Conservation (phyloP, 2,113 vertebrate genomes). For the Tiliqua scincoides region DNA sequence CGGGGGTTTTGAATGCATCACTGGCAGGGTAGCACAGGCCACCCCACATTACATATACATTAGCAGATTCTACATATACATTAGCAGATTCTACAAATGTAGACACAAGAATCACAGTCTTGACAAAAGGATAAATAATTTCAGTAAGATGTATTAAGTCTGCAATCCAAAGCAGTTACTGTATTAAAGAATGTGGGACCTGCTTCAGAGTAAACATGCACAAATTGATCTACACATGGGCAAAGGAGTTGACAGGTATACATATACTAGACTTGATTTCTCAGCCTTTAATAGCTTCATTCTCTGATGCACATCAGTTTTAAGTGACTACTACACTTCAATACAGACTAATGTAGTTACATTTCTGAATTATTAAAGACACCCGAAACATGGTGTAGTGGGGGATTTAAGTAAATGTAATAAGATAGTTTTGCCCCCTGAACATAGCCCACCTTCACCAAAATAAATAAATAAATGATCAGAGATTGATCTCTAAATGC, state of each 20-base stretch:
- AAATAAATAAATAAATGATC: neutral
- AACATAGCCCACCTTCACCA: neutral
- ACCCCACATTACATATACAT: too few species aligned
- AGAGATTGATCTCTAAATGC: neutral
- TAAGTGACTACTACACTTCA: neutral
- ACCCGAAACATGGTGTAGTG: neutral
- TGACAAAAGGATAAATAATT: neutral
- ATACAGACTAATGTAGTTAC: neutral
- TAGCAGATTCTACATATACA: too few species aligned
- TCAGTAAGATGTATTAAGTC: neutral
- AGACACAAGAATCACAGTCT: neutral
- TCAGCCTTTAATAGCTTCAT: neutral
- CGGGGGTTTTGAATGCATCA: too few species aligned
- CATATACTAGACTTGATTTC: neutral
- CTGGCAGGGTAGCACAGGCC: too few species aligned
- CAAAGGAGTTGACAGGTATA: neutral
- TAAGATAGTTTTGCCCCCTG: neutral
- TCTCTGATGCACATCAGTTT: neutral
- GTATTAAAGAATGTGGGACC: too few species aligned
- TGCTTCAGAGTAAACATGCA: neutral
- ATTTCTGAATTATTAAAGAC: conserved; percentile 7
- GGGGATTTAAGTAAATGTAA: neutral
- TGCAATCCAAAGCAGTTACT: neutral
- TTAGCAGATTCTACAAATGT: too few species aligned
- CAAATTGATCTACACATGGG: neutral